Evolutionary conservation across 1,140 invertebrate genomes (phyloP).

Genomic region (Probaryconus sp.): DNA sequence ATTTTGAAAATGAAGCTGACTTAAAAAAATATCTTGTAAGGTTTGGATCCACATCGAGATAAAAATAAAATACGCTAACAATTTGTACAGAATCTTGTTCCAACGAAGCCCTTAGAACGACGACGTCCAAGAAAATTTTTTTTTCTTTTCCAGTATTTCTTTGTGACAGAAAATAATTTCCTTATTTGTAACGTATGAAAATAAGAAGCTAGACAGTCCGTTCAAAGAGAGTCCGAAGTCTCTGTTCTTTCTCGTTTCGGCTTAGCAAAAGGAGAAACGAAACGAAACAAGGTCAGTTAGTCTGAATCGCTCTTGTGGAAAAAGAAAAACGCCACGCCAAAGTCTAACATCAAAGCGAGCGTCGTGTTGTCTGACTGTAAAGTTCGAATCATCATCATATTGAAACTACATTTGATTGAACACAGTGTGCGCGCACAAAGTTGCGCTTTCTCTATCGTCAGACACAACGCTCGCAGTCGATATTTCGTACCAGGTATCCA

Average conservation of each 20-base stretch:
- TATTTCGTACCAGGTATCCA: too few relatives aligned
- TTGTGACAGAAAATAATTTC: slow-evolving; percentile 10
- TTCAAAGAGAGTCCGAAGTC: slow-evolving; percentile 14
- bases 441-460: too few relatives aligned
- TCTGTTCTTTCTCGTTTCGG: background rate
- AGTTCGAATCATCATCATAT: background rate
- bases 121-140: too few relatives aligned
- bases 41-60: too few relatives aligned
- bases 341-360: slow-evolving; percentile 15
- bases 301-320: slow-evolving; percentile 19
- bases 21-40: too few relatives aligned
- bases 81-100: too few relatives aligned
- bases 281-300: slow-evolving; percentile 31
- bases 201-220: slow-evolving; percentile 1
- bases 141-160: too few relatives aligned
- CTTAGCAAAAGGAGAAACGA: background rate
- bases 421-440: too few relatives aligned
- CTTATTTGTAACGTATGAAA: slow-evolving; percentile 19
- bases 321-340: slow-evolving; percentile 5
- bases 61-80: too few relatives aligned
- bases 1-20: too few relatives aligned
- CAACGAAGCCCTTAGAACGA: too few relatives aligned
- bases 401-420: background rate
- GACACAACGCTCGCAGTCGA: background rate
- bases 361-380: background rate